Conservation (phyloP, 2,797 vertebrate genomes). For the Lates japonicus region DNA sequence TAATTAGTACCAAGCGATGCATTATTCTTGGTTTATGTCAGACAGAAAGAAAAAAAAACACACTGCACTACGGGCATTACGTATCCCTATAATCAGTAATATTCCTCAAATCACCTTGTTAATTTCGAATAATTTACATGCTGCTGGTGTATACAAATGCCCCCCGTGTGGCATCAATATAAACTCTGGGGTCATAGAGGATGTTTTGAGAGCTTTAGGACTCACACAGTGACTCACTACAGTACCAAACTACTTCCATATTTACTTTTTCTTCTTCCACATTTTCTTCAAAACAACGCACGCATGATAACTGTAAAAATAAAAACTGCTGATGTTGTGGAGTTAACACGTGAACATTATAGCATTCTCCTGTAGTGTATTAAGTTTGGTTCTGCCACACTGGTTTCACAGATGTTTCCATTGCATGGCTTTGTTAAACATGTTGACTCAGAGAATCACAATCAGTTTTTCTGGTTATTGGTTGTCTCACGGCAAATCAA, state of each 20-base stretch:
- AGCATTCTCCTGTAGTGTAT: constrained; percentile 7
- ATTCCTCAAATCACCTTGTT: not conserved
- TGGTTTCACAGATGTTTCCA: constrained; percentile 48
- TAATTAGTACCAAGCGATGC: not conserved
- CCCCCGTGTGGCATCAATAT: not conserved
- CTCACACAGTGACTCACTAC: not conserved
- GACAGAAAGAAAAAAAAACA: not conserved
- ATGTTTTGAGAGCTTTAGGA: not conserved
- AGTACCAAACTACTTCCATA: constrained; percentile 25
- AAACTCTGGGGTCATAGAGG: constrained; percentile 3
- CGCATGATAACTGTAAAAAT: constrained; percentile 23
- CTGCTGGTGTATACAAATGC: not conserved
- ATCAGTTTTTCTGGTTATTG: constrained; percentile 34
- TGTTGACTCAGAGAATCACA: constrained; percentile 35
- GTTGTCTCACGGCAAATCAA: constrained; percentile 24
- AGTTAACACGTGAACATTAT: constrained; percentile 6
- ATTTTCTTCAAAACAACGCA: constrained; percentile 37
- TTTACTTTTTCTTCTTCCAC: constrained; percentile 29
- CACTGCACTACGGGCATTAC: not conserved
- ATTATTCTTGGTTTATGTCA: constrained; percentile 6
- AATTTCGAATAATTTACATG: not conserved
- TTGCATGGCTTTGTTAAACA: constrained; percentile 25
- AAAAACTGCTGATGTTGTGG: not conserved
- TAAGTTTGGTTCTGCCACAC: constrained; percentile 19
- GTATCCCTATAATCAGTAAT: not conserved